phyloP scores from a whole-genome alignment of 2,888 invertebrate species.

The Metallyticus violacea region DNA sequence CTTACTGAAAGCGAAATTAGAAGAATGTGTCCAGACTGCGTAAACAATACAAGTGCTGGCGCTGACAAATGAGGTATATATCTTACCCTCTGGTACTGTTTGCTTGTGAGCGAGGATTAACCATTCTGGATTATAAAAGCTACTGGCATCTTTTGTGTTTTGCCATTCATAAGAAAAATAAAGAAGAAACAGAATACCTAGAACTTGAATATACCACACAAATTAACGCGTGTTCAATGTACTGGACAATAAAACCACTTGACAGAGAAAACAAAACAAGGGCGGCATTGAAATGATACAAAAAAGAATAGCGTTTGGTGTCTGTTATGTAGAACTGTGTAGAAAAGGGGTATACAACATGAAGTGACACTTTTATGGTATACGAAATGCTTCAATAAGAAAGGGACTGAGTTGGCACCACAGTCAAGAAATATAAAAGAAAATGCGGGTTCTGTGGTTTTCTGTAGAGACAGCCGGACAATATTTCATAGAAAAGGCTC shows the following conservation, averaged over 20 bases:
- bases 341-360: too few relatives aligned
- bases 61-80: neutral
- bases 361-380: too few relatives aligned
- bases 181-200: neutral
- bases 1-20: neutral
- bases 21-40: neutral
- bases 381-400: too few relatives aligned
- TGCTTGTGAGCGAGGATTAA: too few relatives aligned
- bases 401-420: too few relatives aligned
- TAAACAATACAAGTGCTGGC: neutral
- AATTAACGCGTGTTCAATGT: neutral
- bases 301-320: neutral
- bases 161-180: neutral
- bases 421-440: too few relatives aligned
- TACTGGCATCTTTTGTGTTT: neutral
- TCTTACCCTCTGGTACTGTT: neutral
- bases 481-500: too few relatives aligned
- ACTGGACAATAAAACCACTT: neutral
- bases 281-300: neutral
- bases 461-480: too few relatives aligned
- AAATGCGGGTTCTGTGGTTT: too few relatives aligned
- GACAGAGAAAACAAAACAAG: neutral
- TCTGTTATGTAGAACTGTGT: neutral
- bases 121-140: neutral
- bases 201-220: neutral